Evolutionary conservation across 2,888 invertebrate genomes (phyloP), one percentile per base, ranked within the genome.

Genomic region (Bursaphelenchus okinawaensis): DNA sequence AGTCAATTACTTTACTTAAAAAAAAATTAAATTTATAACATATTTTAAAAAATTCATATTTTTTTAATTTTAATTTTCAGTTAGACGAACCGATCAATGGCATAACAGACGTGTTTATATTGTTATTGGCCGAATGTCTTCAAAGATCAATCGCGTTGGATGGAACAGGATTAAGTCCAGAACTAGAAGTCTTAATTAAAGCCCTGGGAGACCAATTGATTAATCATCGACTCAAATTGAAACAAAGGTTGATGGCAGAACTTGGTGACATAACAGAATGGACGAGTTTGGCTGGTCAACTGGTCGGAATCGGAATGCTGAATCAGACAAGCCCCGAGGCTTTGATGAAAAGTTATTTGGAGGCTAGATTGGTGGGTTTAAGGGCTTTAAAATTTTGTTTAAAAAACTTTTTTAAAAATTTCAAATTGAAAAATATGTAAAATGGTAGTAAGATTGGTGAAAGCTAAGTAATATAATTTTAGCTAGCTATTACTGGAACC

Each of bases 121-220:
- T 80, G n/a, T 65, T 75, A 7, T 67, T 80, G 55, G 71, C 77
- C 7, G 80, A 80, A 54, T 71, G 74, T 57, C 62, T 80, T 1
- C 76, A 79, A 54, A 73, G 77, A 19, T 63, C 65, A n/a, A 63
- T 78, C 8, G 60, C 69, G 27, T 65, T 75, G 20, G 73, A 75
- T 52, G 70, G 71, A 67, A 67, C 31, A 8, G 23, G 26, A 27
- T 23, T 4, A 22, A 8, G 20, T 24, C 31, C 19, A 12, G 22
- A n/a, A 40, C 16, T 23, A 7, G 24, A 57, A 20, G 27, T 27
- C 12, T 9, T 59, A n/a, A 61, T 61, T 22, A 3, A 58, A 9
- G 31, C 27, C 6, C 19, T 70, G 22, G 67, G 55, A 8, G 57
- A 71, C 8, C 68, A 29, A n/a, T 58, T 72, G 9, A 56, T 73